These are phyloP conservation scores for Thysanoteuthis rhombus DNA, from an alignment of 2,888 invertebrate genomes.

Conservation along the genomic window DNA sequence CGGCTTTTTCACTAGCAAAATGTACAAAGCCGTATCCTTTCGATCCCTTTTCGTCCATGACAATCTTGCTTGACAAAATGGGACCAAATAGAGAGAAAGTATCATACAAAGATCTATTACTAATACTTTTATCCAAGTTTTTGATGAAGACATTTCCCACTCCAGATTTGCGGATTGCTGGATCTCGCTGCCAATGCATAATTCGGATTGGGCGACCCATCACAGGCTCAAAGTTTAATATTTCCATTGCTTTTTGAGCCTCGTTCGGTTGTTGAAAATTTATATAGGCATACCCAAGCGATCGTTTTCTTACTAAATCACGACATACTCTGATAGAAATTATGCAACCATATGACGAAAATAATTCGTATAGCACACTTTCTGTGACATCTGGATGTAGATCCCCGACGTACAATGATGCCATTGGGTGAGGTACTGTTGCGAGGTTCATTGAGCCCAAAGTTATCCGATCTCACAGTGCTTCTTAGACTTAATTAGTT, in stretches of 20 bases:
- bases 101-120: slow-evolving; percentile 98
- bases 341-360: slow-evolving; percentile 96
- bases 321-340: slow-evolving; percentile 97
- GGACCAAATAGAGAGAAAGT: slow-evolving; percentile 98
- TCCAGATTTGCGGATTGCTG: slow-evolving; percentile 94
- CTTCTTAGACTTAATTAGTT: no score
- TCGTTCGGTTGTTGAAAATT: slow-evolving; percentile 99
- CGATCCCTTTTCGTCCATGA: slow-evolving; percentile 90
- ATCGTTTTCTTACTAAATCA: slow-evolving; percentile 94
- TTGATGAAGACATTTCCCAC: slow-evolving; percentile 99
- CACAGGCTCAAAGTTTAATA: slow-evolving; percentile 98
- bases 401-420: slow-evolving; percentile 97
- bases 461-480: no score
- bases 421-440: slow-evolving; percentile 67
- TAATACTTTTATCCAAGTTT: slow-evolving; percentile 93
- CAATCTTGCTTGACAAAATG: slow-evolving; percentile 93
- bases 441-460: slow-evolving; percentile 36
- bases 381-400: slow-evolving; percentile 96
- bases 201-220: slow-evolving; percentile 96
- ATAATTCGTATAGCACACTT: slow-evolving; percentile 97
- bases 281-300: slow-evolving; percentile 98
- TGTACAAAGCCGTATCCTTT: slow-evolving; percentile 98
- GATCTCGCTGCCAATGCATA: slow-evolving; percentile 99
- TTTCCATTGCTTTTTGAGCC: slow-evolving; percentile 97
- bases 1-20: slow-evolving; percentile 97